Evolutionary conservation across 2,797 vertebrate species (phyloP).

Genomic region (Limosa lapponica): DNA sequence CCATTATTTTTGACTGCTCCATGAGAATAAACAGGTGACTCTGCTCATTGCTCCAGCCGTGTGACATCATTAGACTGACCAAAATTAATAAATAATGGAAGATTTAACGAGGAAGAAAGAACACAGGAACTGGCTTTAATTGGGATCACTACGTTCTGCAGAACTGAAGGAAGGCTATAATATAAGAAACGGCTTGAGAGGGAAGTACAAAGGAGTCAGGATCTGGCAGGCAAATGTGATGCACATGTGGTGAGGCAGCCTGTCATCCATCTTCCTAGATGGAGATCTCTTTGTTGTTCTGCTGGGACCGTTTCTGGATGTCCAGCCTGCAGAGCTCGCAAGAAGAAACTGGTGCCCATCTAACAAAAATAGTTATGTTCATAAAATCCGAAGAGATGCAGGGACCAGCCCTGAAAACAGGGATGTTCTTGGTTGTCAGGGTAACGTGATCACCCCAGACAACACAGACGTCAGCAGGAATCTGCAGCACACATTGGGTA

Average conservation of each 20-base stretch:
- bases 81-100: conserved; percentile 11
- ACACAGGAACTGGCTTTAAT: conserved; percentile 16
- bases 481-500: conserved; percentile 4
- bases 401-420: background rate
- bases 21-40: conserved; percentile 51
- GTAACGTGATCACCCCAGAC: conserved; percentile 44
- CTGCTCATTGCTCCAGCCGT: background rate
- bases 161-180: background rate
- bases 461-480: conserved; percentile 43
- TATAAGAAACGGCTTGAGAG: background rate
- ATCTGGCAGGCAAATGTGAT: conserved; percentile 45
- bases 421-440: conserved; percentile 55
- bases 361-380: background rate
- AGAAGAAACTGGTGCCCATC: background rate
- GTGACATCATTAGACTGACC: background rate
- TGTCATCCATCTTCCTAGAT: conserved; percentile 9
- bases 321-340: background rate
- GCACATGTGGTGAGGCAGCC: conserved; percentile 13
- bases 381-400: background rate
- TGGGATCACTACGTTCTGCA: background rate
- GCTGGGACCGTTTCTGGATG: background rate
- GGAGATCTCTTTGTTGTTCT: conserved; percentile 16
- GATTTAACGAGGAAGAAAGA: background rate
- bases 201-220: conserved; percentile 39
- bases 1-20: conserved; percentile 4